Evolutionary conservation across 2,888 invertebrate genomes (phyloP), one percentile per base, ranked within the genome.

Genomic region (Crematogaster levior): DNA sequence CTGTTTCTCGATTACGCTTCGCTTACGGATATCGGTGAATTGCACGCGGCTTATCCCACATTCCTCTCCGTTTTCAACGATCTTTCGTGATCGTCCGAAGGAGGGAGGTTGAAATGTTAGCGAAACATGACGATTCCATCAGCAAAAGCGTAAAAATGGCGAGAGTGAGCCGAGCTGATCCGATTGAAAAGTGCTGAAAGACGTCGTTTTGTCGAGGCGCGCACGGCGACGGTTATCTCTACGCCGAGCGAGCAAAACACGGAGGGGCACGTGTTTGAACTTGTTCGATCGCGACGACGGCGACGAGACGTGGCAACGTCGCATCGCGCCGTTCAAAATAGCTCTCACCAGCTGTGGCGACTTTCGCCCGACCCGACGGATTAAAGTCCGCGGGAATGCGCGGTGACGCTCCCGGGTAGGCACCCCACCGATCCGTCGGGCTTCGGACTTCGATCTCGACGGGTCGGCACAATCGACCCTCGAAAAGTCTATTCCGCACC

Each of bases 241-340:
- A 48, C 48, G 81, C 63, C 79, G 63, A 79, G 77, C 77, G 85
- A 83, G 88, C 84, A 82, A 84, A 89, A 89, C 89, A 84, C 75
- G 48, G 60, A 40, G 53, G 75, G 86, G 84, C 89, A 90, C 90
- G 85, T 90, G 90, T 89, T 90, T 90, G 85, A 86, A 90, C 90
- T 85, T 88, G 86, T 75, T 86, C 79, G 63, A 79, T 79, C 77
- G 66, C 53, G 61, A 34, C 34, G 48, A 24, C 65, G 46, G 10
- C 72, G 46, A 15, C 21, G 12, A 15, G 51, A 46, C 73, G 77
- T 75, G 92, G 88, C 93, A 93, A 93, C 92, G 87, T 81, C 63
- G 92, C 86, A 77, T 53, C 81, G 61, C 48, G 66, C 80, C 88
- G 92, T 93, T 92, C 92, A 92, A 91, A 92, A 92, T 92, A 92